These are phyloP conservation scores for Apodemia zela DNA, from an alignment of 2,888 invertebrate genomes.

Conservation along the genomic window DNA sequence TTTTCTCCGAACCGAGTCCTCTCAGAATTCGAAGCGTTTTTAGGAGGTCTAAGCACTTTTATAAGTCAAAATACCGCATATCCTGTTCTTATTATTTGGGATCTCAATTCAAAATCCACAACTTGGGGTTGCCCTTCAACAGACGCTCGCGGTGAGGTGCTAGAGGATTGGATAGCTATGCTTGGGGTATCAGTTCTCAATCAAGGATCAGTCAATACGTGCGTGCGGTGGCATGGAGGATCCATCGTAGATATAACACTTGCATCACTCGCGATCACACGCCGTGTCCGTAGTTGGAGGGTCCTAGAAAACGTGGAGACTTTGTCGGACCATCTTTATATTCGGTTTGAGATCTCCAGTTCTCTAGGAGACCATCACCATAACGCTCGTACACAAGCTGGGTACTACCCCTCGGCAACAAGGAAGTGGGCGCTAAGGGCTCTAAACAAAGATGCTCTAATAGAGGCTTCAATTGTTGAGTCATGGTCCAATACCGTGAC, in stretches of 20 bases:
- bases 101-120: neutral
- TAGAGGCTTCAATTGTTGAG: conserved; percentile 15
- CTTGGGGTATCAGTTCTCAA: conserved; percentile 27
- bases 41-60: neutral
- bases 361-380: neutral
- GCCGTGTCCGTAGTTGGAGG: neutral
- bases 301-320: neutral
- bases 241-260: conserved; percentile 23
- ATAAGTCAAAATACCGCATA: neutral
- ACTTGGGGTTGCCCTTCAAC: conserved; percentile 28
- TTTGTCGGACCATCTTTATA: neutral
- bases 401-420: neutral
- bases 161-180: conserved; percentile 28
- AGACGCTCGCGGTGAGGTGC: conserved; percentile 21
- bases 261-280: neutral
- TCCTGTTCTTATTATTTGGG: neutral
- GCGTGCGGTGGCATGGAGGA: conserved; percentile 26
- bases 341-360: neutral
- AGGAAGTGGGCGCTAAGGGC: neutral
- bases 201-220: conserved; percentile 23
- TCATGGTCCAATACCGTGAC: neutral
- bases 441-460: neutral
- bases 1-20: neutral
- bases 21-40: neutral
- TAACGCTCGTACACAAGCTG: neutral